Conservation (phyloP, 2,797 vertebrate species). For the Galagoides demidoff region DNA sequence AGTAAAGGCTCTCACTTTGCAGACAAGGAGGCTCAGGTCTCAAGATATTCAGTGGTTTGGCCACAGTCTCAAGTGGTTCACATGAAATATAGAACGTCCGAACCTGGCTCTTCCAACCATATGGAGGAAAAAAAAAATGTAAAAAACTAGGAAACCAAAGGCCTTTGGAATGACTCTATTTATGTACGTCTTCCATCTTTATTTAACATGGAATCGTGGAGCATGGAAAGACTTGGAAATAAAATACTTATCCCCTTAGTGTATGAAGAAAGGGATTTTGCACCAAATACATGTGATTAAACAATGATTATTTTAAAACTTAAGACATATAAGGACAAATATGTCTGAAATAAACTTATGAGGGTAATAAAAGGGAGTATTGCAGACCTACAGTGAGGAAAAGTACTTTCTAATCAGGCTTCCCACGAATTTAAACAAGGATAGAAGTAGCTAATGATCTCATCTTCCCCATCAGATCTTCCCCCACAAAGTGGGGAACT, state of each 20-base stretch:
- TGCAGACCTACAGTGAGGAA: slow-evolving; percentile 5
- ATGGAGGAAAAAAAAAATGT: not conserved
- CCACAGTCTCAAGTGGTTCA: not conserved
- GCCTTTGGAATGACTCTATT: slow-evolving; percentile 19
- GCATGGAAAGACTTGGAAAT: not conserved
- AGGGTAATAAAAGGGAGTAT: slow-evolving; percentile 44
- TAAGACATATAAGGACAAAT: not conserved
- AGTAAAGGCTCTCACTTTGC: not conserved
- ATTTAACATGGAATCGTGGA: not conserved
- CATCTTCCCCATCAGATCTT: slow-evolving; percentile 46
- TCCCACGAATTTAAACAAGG: slow-evolving; percentile 52
- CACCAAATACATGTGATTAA: not conserved
- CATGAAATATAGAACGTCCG: not conserved
- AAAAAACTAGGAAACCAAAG: not conserved
- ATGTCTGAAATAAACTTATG: slow-evolving; percentile 21
- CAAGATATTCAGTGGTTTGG: not conserved
- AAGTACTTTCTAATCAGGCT: slow-evolving; percentile 57
- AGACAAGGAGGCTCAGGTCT: not conserved
- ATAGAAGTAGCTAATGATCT: slow-evolving; percentile 62
- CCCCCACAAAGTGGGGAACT: slow-evolving; percentile 57
- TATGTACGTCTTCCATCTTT: not conserved
- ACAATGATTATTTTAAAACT: not conserved
- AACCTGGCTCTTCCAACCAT: not conserved
- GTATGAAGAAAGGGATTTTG: not conserved
- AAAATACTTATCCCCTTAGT: not conserved